Evolutionary conservation across 2,113 vertebrate species (phyloP), one percentile per base, ranked within the genome.

Genomic region (Alethe castanea): DNA sequence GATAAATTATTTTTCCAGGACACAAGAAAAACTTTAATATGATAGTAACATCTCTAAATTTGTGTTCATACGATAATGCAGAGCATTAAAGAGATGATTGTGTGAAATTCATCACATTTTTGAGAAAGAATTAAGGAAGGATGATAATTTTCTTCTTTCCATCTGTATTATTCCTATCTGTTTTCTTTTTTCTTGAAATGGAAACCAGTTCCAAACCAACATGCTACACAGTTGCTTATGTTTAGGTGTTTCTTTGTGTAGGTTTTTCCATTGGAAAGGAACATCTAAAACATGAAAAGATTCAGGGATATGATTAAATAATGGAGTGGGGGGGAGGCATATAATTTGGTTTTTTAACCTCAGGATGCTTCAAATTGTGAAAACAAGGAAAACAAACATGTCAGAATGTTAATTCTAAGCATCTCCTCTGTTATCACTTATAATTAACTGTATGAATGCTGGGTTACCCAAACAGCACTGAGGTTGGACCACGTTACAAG

Each of bases 311-410:
- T 4, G 3, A 35, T 25, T 77, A 29, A 94, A 52, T 31, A 88
- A 64, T 1, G 5, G 22, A 85, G 35, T 3, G 6, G 4, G 1
- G 40, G 5, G 4, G 13, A 26, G 14, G 8, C 6, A 23, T 9
- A 25, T 26, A 23, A 48, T 40, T 70, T 73, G 8, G 0, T 61
- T 93, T 93, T 81, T 79, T 62, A 81, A 74, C 7, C 25, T 66
- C 20, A 26, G 14, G 6, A n/a, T 59, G 10, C 62, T 87, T 57
- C 25, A 81, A 50, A 59, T 11, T 42, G 3, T 16, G 23, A 25
- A 54, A 80, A 71, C 56, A 40, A 83, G 19, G 2, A 87, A 69
- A 59, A 36, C 2, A 52, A 71, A 20, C 3, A 1, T 8, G 8
- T 45, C 73, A 81, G 23, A 76, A 84, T 81, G 44, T 24, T 67